phyloP scores from a whole-genome alignment of 1,140 invertebrate genomes.

The Megalonaias nervosa region DNA sequence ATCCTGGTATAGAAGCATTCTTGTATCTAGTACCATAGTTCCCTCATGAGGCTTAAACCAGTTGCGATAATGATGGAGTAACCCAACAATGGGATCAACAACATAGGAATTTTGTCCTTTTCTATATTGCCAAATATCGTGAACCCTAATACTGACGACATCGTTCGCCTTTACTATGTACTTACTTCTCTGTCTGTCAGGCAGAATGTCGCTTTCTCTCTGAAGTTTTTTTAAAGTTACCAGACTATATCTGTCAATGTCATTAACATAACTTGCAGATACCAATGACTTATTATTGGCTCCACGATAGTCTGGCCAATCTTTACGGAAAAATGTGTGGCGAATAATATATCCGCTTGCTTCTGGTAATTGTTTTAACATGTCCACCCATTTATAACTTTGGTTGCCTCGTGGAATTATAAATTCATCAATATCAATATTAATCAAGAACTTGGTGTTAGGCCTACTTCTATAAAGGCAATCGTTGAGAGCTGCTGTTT shows the following conservation, averaged over 20 bases:
- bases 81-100: not conserved
- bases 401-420: constrained; percentile 17
- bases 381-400: no score
- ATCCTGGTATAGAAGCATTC: not conserved
- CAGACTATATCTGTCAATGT: not conserved
- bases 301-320: not conserved
- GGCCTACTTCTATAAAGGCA: no score
- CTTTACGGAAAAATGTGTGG: not conserved
- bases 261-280: not conserved
- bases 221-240: not conserved
- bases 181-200: not conserved
- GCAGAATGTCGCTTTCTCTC: not conserved
- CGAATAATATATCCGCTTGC: not conserved
- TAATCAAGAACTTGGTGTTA: no score
- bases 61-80: constrained; percentile 18
- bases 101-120: not conserved
- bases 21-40: not conserved
- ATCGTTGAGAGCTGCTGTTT: no score
- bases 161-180: not conserved
- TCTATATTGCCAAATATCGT: not conserved
- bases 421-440: constrained; percentile 40
- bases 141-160: not conserved
- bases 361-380: not conserved
- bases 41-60: not conserved
- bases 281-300: not conserved